phyloP scores from a whole-genome alignment of 2,888 invertebrate species.

The Molorchus minor region DNA sequence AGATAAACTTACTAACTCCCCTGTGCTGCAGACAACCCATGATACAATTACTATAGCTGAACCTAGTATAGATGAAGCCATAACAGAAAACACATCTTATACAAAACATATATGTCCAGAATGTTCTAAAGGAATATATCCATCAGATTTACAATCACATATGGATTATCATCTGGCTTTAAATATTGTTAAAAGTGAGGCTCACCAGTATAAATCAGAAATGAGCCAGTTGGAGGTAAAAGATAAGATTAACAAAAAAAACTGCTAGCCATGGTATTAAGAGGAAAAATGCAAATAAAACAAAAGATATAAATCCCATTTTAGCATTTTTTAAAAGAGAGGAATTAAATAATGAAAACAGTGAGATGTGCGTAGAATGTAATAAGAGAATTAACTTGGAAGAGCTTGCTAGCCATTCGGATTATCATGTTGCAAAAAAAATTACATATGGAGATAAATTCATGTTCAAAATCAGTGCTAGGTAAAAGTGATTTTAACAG shows the following conservation, averaged over 20 bases:
- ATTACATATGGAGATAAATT: slow-evolving; percentile 73
- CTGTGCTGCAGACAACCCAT: background rate
- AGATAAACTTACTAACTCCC: slow-evolving; percentile 4
- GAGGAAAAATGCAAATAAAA: slow-evolving; percentile 21
- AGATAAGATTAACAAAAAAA: slow-evolving; percentile 35
- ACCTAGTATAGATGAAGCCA: background rate
- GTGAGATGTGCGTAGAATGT: slow-evolving; percentile 72
- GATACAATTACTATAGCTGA: no score
- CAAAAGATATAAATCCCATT: slow-evolving; percentile 32
- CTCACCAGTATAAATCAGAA: slow-evolving; percentile 44
- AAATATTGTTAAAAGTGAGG: slow-evolving; percentile 54
- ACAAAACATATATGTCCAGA: slow-evolving; percentile 72
- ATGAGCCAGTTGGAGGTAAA: slow-evolving; percentile 25
- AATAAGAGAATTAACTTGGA: slow-evolving; percentile 66
- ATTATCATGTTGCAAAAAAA: slow-evolving; percentile 87
- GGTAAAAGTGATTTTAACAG: slow-evolving; percentile 4
- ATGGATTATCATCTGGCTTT: slow-evolving; percentile 84
- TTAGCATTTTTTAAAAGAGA: slow-evolving; percentile 49
- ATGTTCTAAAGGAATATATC: slow-evolving; percentile 72
- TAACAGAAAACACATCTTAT: slow-evolving; percentile 25
- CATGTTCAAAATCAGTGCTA: background rate
- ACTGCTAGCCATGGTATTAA: slow-evolving; percentile 24
- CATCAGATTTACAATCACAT: slow-evolving; percentile 76
- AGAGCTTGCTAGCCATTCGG: slow-evolving; percentile 74
- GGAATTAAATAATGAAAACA: slow-evolving; percentile 38